These are phyloP conservation scores for Crambe crambe DNA, from an alignment of 37 sponge, comb jelly and placozoan species.

Conservation along the genomic window DNA sequence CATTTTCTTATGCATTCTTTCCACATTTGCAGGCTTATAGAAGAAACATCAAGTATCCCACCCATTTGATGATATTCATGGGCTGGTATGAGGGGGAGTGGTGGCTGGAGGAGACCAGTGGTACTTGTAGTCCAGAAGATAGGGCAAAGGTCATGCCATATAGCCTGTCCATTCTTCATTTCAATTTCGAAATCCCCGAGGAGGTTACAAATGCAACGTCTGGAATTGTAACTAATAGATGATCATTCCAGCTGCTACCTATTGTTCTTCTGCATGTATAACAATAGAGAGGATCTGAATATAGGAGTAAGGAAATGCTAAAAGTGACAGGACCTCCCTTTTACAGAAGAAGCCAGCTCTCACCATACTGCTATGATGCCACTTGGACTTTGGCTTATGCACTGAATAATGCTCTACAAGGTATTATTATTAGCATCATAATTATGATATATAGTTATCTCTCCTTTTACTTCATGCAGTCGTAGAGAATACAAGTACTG, in stretches of 20 bases:
- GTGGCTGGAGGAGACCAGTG: background rate
- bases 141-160: background rate
- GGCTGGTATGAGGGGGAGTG: background rate
- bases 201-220: background rate
- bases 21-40: background rate
- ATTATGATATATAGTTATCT: background rate
- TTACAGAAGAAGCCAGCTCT: background rate
- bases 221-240: background rate
- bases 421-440: background rate
- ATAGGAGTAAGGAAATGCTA: background rate
- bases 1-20: background rate
- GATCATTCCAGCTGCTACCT: background rate
- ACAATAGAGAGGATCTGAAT: constrained; percentile 23
- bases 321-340: background rate
- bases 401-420: constrained; percentile 26
- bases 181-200: background rate
- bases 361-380: constrained; percentile 45
- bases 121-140: background rate
- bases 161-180: background rate
- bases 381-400: constrained; percentile 49
- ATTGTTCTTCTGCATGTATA: background rate
- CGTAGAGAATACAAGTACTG: background rate
- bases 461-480: background rate
- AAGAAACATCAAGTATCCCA: background rate
- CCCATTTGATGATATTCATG: background rate